A percentile compares a stretch with the other conserved stretches of the same genome.
These are phyloP conservation scores for Limnephilus auricula DNA, from an alignment of 2,888 invertebrate genomes.

Conservation along the genomic window DNA sequence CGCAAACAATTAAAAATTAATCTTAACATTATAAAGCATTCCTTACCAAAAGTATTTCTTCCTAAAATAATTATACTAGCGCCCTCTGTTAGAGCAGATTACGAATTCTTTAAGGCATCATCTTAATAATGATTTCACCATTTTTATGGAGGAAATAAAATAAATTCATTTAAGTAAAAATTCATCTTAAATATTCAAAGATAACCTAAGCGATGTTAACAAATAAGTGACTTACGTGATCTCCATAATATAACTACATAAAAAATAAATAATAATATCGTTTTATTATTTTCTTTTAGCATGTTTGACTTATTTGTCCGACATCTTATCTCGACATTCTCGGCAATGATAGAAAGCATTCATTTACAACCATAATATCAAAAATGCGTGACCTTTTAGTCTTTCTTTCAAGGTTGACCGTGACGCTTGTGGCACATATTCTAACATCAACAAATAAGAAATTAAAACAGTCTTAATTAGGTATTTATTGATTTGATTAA, in stretches of 20 bases:
- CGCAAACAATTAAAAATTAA: too few relatives aligned
- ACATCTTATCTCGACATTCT: not conserved
- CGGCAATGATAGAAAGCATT: not conserved
- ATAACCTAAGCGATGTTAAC: not conserved
- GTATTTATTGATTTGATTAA: not conserved
- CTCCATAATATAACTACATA: not conserved
- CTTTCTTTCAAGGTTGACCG: conserved; percentile 39
- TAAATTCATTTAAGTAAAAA: not conserved
- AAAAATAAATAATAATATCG: not conserved
- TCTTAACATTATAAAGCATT: too few relatives aligned
- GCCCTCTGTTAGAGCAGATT: too few relatives aligned
- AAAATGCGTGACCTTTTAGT: conserved; percentile 36
- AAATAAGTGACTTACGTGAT: too few relatives aligned
- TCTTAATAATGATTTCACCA: too few relatives aligned
- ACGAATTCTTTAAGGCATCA: too few relatives aligned
- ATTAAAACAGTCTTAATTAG: not conserved
- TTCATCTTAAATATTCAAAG: not conserved
- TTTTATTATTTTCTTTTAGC: not conserved
- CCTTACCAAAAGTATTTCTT: too few relatives aligned
- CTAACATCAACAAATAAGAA: not conserved
- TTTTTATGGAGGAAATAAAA: not conserved
- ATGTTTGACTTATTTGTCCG: not conserved
- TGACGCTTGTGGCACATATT: conserved; percentile 21
- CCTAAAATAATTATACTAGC: too few relatives aligned
- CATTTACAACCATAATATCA: not conserved